Evolutionary conservation across 1,140 invertebrate species (phyloP).

Genomic region (Copidosoma floridanum): DNA sequence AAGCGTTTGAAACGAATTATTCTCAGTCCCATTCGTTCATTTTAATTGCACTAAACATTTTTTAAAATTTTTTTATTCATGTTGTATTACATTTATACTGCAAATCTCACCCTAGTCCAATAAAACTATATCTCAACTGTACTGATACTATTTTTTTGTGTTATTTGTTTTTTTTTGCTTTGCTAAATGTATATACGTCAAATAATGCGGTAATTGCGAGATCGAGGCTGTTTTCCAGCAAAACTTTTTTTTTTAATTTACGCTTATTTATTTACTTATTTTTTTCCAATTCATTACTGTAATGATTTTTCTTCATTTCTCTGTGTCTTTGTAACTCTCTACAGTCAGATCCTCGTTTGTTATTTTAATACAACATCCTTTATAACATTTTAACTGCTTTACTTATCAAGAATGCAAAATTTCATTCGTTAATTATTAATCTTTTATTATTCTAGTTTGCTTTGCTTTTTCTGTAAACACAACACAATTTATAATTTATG

Average conservation of each 20-base stretch:
- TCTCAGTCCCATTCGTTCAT: no score
- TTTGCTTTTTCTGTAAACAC: not conserved
- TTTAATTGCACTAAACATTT: no score
- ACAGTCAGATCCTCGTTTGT: no score
- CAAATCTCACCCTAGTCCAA: no score
- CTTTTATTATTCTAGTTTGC: not conserved
- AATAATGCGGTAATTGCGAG: slow-evolving; percentile 30
- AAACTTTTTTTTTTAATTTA: slow-evolving; percentile 7
- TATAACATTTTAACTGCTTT: slow-evolving; percentile 13
- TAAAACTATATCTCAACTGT: no score
- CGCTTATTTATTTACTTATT: slow-evolving; percentile 8
- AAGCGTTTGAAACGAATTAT: no score
- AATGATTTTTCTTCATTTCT: slow-evolving; percentile 15
- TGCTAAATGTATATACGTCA: slow-evolving; percentile 35
- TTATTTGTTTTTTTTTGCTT: slow-evolving; percentile 16
- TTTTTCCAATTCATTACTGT: not conserved
- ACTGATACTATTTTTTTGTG: no score
- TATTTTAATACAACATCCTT: slow-evolving; percentile 24
- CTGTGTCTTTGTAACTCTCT: no score
- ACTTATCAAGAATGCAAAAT: slow-evolving; percentile 7
- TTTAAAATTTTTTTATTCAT: no score
- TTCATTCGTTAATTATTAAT: not conserved
- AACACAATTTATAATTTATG: not conserved
- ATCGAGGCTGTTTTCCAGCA: not conserved
- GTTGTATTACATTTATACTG: no score